Conservation (phyloP, 2,888 invertebrate genomes). For the Brachyopa scutellaris region DNA sequence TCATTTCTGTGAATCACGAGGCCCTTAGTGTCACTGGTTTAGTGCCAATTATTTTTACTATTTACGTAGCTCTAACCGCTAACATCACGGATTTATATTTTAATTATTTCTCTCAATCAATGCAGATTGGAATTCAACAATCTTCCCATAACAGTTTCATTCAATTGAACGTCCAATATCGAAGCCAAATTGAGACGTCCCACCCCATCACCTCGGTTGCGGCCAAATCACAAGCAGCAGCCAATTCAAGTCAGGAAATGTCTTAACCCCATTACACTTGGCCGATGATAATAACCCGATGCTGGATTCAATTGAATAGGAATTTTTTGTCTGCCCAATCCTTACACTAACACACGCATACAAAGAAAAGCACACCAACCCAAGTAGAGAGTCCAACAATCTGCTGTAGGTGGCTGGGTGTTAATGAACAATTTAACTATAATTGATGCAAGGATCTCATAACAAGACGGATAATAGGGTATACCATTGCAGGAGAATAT, state of each 20-base stretch:
- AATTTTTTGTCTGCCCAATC: background rate
- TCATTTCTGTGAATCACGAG: background rate
- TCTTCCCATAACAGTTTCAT: background rate
- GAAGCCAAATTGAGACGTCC: constrained; percentile 10
- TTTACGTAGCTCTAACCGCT: background rate
- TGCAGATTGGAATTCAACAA: constrained; percentile 7
- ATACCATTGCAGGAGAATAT: constrained; percentile 35
- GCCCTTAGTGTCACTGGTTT: background rate
- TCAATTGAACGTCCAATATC: constrained; percentile 31
- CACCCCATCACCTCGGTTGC: background rate
- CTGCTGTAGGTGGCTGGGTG: constrained; percentile 40
- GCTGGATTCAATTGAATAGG: constrained; percentile 14
- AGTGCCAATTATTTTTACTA: constrained; percentile 3
- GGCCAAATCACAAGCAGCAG: constrained; percentile 7
- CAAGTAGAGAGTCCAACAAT: constrained; percentile 9
- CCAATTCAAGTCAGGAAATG: constrained; percentile 45
- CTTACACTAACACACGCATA: background rate
- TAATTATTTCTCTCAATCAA: constrained; percentile 31
- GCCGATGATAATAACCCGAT: constrained; percentile 5
- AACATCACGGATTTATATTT: background rate
- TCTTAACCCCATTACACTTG: constrained; percentile 23
- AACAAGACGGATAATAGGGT: constrained; percentile 55
- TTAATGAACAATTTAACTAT: constrained; percentile 63
- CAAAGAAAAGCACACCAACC: background rate
- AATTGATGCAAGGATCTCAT: constrained; percentile 53